Evolutionary conservation across 2,888 invertebrate species (phyloP), one percentile per base, ranked within the genome.

Genomic region (Diabrotica balteata): DNA sequence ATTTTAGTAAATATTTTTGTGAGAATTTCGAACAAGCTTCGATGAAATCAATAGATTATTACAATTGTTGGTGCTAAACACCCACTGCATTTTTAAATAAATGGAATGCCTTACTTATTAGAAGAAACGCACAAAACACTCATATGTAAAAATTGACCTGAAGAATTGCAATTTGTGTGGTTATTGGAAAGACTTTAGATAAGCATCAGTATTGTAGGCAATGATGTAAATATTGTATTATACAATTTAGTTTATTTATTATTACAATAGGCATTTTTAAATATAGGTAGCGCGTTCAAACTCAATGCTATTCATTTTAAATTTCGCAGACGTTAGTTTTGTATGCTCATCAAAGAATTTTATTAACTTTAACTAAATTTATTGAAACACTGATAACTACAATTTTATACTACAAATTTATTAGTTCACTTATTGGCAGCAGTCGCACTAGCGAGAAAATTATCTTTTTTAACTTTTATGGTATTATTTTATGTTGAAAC

Each of bases 191-290:
- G 55, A 55, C 55, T 54, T 54, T 57, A 57, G 55, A 17, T 57
- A 57, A 57, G 55, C 43, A 57, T 57, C 55, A 57, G 55, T 57
- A 57, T 57, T 57, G 11, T 57, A 45, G 43, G 55, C 43, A 57
- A 44, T 11, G 11, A 8, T 57, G 45, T 57, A 57, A 44, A 57
- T 57, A 44, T 57, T 8, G 45, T 57, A 57, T 45, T 57, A 57
- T 57, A 57, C 9, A 57, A 5, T 45, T 57, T 44, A 55, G 44
- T 5, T 32, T 32, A 32, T 32, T 32, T 32, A 32, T 32, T 32
- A 32, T 32, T 32, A 32, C 1, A 32, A 1, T 32, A 32, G 32
- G 32, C 32, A 32, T 32, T 32, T 32, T 32, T 32, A 4, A 32
- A 32, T 32, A 32, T 32, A 32, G 32, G 32, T 53, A 10, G 32